A percentile compares a stretch with the other conserved stretches of the same genome.
phyloP scores from a whole-genome alignment of 2,113 vertebrate species.

The Halcyon senegalensis region DNA sequence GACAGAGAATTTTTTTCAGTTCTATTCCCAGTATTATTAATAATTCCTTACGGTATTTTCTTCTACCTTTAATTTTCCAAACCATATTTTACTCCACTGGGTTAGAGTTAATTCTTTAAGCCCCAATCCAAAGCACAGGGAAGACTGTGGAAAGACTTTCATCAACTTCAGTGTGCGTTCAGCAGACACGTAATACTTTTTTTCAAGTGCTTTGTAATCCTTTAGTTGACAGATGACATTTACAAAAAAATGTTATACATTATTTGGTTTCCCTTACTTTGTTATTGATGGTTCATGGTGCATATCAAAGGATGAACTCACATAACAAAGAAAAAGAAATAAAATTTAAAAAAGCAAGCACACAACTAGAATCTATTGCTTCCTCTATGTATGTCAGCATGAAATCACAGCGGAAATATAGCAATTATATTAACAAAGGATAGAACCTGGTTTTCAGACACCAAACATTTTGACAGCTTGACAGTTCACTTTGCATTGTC shows the following conservation, averaged over 20 bases:
- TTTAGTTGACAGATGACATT: not conserved
- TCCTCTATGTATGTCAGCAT: not conserved
- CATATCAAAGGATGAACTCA: not conserved
- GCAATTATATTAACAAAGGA: not conserved
- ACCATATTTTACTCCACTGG: not conserved
- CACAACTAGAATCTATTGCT: not conserved
- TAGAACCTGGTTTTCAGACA: not conserved
- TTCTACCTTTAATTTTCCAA: not conserved
- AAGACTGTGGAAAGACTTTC: not conserved
- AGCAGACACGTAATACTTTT: not conserved
- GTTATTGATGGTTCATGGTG: not conserved
- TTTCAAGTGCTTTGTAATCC: not conserved
- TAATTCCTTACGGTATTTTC: not conserved
- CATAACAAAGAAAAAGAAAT: not conserved
- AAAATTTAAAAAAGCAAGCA: not conserved
- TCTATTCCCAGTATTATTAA: not conserved
- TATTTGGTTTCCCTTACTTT: not conserved
- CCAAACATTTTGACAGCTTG: not conserved
- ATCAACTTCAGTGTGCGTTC: not conserved
- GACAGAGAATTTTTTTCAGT: not conserved
- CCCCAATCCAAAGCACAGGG: not conserved
- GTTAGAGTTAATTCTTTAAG: not conserved
- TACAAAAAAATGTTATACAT: not conserved
- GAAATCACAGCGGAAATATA: not conserved
- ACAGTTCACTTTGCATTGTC: not conserved